Conservation (phyloP, 2,797 vertebrate species). For the Dendrocincla tyrannina region DNA sequence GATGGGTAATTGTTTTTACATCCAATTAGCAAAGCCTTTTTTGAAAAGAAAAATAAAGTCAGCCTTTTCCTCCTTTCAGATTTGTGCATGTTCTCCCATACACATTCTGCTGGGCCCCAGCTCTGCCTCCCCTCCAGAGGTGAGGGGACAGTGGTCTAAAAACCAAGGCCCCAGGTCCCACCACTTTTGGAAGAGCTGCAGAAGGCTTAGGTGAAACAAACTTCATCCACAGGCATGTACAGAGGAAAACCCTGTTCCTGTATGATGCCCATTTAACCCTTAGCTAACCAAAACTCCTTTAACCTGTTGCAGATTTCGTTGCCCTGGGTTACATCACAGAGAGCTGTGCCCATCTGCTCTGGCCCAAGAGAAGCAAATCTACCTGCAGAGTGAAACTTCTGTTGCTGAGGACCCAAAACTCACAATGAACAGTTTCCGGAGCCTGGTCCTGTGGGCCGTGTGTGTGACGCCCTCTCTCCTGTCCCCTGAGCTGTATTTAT, state of each 20-base stretch:
- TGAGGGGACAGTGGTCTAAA: background rate
- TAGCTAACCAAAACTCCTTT: background rate
- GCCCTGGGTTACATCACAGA: background rate
- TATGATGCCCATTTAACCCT: background rate
- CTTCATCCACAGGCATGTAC: background rate
- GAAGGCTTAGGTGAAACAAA: background rate
- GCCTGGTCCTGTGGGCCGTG: background rate
- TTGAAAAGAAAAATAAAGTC: background rate
- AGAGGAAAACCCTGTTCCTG: background rate
- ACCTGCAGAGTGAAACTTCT: background rate
- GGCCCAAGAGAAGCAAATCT: background rate
- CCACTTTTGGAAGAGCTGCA: background rate
- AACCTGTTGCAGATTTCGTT: background rate
- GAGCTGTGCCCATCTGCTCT: background rate
- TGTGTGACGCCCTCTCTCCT: no score
- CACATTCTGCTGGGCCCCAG: background rate
- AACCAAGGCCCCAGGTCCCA: rapidly evolving
- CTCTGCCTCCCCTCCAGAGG: background rate
- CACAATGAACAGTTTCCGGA: background rate
- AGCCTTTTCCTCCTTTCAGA: background rate
- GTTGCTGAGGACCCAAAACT: background rate
- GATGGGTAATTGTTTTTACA: background rate
- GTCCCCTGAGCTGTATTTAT: rapidly evolving
- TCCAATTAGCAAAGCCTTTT: background rate
- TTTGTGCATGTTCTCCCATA: background rate